Base-by-base conservation (phyloP, 2,797 vertebrate genomes). In the Sebastes umbrosus region DNA sequence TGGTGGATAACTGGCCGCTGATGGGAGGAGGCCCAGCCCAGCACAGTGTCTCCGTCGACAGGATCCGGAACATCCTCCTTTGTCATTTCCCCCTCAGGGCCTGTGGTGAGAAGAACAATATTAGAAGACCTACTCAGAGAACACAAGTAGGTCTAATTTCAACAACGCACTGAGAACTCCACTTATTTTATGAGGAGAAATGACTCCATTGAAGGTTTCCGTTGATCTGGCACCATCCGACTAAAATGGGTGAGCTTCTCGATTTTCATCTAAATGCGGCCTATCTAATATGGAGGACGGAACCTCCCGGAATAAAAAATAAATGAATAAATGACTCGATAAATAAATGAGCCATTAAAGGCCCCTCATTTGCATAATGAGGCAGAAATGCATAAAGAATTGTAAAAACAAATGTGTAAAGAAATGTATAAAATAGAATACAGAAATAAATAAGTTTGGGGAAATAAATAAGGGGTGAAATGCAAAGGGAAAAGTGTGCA, bases 1-100 rank as follows among this genome's bases (percentile, higher is more conserved):
- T 97, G 98, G 94, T 99, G 98, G 77, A 96, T 96, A 62, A 98
- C 94, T 0, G 97, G 93, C 3, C 94, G 93, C 82, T 93, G 93
- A 39, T 95, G 94, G 82, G 91, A 74, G 64, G 96, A 94, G 46
- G 39, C 14, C 83, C 90, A 94, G 92, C 92, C 96, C 82, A 91
- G 88, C 75, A 96, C 88, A 22, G 89, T 82, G 85, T 95, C 94
- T 89, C 95, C 97, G 94, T 96, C 96, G 1, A 92, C 84, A 76
- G 95, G 95, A 90, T 95, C 94, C 68, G 95, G 95, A 85, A 97
- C 92, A 94, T 98, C 98, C 92, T 99, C 98, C 96, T 98, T 97
- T 92, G 98, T 99, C 98, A 99, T 99, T 88, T 97, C 97, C 92
- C 88, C 80, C 91, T 92, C 88, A 84, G 86, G 91, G 85, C 90